phyloP scores from a whole-genome alignment of 2,797 vertebrate genomes.

The Otolemur crassicaudatus region DNA sequence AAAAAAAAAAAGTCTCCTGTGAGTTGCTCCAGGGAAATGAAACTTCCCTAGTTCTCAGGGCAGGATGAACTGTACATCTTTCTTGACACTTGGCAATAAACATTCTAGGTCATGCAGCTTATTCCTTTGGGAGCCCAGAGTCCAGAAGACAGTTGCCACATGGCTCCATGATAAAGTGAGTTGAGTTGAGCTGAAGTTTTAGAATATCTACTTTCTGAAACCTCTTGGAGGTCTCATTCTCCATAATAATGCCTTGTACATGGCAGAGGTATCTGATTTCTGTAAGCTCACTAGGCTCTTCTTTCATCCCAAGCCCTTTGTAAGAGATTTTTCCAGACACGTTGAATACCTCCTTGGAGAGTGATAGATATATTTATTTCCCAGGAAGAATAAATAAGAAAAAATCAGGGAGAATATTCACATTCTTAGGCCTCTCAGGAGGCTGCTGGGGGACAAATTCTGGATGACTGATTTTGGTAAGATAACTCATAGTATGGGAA shows the following conservation, averaged over 20 bases:
- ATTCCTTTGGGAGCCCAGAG: not conserved
- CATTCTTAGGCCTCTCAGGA: not conserved
- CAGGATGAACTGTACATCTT: not conserved
- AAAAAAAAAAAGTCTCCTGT: not conserved
- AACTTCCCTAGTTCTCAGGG: not conserved
- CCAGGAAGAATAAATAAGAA: not conserved
- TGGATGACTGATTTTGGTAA: not conserved
- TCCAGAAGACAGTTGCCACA: not conserved
- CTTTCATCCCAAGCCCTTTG: not conserved
- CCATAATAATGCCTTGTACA: slow-evolving; percentile 45
- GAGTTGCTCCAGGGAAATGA: not conserved
- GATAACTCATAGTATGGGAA: not conserved
- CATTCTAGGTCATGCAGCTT: not conserved
- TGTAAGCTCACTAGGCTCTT: slow-evolving; percentile 37
- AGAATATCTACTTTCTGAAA: slow-evolving; percentile 14
- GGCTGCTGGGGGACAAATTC: not conserved
- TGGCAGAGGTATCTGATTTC: not conserved
- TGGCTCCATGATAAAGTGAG: slow-evolving; percentile 27
- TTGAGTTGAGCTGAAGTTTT: slow-evolving; percentile 36
- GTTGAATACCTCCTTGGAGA: slow-evolving; percentile 8
- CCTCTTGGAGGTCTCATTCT: not conserved
- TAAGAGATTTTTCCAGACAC: slow-evolving; percentile 59
- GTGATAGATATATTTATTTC: slow-evolving; percentile 48
- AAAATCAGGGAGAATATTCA: slow-evolving; percentile 14
- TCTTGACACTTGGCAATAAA: not conserved